Conservation (phyloP, 1,140 invertebrate genomes). For the Macrocentrus cingulum region DNA sequence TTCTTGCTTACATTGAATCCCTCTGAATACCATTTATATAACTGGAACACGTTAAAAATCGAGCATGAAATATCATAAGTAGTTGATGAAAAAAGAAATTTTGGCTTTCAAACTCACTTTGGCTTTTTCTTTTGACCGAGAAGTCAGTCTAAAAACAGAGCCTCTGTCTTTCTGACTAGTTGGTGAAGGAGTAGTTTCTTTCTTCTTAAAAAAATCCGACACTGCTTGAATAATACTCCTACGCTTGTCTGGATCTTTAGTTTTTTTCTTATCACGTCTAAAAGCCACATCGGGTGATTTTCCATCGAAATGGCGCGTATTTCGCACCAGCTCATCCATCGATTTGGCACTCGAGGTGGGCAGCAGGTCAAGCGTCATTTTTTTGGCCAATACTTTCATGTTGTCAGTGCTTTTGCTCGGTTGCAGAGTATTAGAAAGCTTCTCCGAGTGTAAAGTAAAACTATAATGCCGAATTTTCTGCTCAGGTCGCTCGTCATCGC, state of each 20-base stretch:
- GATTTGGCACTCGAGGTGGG: constrained; percentile 46
- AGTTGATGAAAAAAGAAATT: constrained; percentile 12
- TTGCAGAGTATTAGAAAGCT: constrained; percentile 39
- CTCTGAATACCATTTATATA: constrained; percentile 57
- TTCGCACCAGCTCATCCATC: constrained; percentile 47
- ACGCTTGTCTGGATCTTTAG: constrained; percentile 70
- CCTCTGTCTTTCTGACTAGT: constrained; percentile 59
- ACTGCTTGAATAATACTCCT: constrained; percentile 84
- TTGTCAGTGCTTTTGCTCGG: constrained; percentile 57
- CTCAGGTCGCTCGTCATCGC: constrained; percentile 41
- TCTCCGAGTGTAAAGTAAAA: constrained; percentile 34
- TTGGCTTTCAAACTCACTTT: constrained; percentile 64
- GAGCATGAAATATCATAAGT: constrained; percentile 31
- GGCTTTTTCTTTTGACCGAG: constrained; percentile 69
- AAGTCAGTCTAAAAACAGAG: constrained; percentile 65
- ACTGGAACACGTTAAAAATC: constrained; percentile 53
- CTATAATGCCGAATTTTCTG: constrained; percentile 47
- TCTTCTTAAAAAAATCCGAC: constrained; percentile 76
- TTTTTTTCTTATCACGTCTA: constrained; percentile 55
- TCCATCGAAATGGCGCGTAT: constrained; percentile 17
- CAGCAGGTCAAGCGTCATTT: constrained; percentile 36
- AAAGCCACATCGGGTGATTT: constrained; percentile 21
- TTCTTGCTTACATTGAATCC: constrained; percentile 58
- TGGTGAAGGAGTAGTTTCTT: constrained; percentile 54
- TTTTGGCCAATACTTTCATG: constrained; percentile 43